Base-by-base conservation (phyloP, 1,140 invertebrate species). In the Penaeus japonicus region DNA sequence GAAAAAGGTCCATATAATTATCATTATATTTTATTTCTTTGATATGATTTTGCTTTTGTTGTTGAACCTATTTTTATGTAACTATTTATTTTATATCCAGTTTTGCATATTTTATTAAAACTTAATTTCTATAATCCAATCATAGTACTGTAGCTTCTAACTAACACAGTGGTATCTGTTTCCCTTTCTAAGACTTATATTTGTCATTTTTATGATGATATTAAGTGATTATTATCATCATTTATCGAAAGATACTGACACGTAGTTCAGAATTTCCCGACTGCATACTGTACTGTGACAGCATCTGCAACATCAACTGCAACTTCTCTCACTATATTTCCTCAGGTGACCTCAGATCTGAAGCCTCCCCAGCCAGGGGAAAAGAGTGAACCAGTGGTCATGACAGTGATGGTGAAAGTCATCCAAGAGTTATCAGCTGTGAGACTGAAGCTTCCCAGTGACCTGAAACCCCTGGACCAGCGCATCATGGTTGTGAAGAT, bases 341-440 rank as follows among this genome's bases (percentile, higher is more conserved):
- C 17, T 54, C 32, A 90, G 90, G 77, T 89, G 22, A 89, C 89
- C 10, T 83, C 88, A 24, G 80, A 89, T 55, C 65, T 93, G 24
- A 91, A 92, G 54, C 92, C 92, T 39, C 91, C 90, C 35, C 47
- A 78, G 18, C 30, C 89, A 18, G 92, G 90, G 92, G 96, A 94
- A 93, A 93, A 94, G 83, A 97, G 97, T 32, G 96, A 97, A 91
- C 95, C 98, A 92, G 96, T 97, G 94, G 96, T 99, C 7, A 95
- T 99, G 0, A 96, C 97, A 24, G 95, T 99, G 1, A 92, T 96
- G 27, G 95, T 98, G 89, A 95, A 95, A 27, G 93, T 98, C 3
- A 96, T 99, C 90, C 95, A 95, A 27, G 95, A 97, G 91, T 95
- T 99, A 20, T 98, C 97, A 92, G 97, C 98, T 7, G 94, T 99